Evolutionary conservation across 2,113 vertebrate species (phyloP), one percentile per base, ranked within the genome.

Genomic region (Axis porcinus): DNA sequence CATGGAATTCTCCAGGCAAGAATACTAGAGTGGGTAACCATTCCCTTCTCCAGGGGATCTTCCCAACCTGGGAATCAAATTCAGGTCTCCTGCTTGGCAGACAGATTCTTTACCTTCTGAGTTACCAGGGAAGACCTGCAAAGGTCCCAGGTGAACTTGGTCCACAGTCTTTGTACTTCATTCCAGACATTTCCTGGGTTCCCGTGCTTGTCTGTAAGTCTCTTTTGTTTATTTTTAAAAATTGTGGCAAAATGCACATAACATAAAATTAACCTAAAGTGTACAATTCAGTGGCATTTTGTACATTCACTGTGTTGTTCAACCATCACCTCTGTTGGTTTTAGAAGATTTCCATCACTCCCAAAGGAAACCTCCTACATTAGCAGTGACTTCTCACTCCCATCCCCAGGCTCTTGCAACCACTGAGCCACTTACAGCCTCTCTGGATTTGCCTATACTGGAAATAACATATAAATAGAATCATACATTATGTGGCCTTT

Each of bases 271-370:
- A 60, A 28, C n/a, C 19, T 6, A 36, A 79, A 76, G 15, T 8
- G 47, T 30, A 2, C 55, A 3, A 0, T 43, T 25, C 28, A 25
- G 28, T 27, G 81, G 17, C 47, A 19, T 79, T 92, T 52, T 15
- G 14, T 36, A 1, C n/a, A 14, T 9, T 76, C 19, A 15, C 45
- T 45, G 5, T 21, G 33, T 12, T 45, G 33, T 21, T 23, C 4
- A 6, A 2, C n/a, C 70, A 1, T 12, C 0, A 0, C 28, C 6
- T 13, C 47, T 28, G 0, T 40, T 17, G 10, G 4, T 82, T 87
- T 9, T 9, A 28, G 91, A 82, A 64, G 54, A 8, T 79, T 83
- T 40, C 45, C 40, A 7, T 25, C 15, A 4, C 12, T 19, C 87
- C n/a, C n/a, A 23, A 6, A 74, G 30, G 13, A 50, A 62, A 16